Evolutionary conservation across 2,797 vertebrate species (phyloP).

Genomic region (Threskiornis aethiopicus): DNA sequence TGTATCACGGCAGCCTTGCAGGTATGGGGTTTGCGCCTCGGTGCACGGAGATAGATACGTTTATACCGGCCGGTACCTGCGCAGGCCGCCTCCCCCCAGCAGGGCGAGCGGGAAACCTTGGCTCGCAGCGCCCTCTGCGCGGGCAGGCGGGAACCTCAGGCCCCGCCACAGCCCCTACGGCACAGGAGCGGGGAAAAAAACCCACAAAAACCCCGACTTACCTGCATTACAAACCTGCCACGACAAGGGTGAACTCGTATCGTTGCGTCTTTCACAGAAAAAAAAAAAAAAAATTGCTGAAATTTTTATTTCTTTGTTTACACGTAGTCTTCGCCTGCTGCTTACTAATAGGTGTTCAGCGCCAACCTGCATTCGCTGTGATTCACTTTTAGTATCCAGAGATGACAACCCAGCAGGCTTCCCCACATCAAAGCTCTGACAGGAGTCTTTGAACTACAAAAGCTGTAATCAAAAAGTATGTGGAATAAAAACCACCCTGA

Average conservation of each 20-base stretch:
- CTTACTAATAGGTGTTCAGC: background rate
- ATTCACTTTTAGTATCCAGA: background rate
- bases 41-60: rapidly evolving
- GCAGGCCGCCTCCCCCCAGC: background rate
- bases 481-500: background rate
- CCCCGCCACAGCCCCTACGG: rapidly evolving
- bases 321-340: background rate
- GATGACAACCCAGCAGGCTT: background rate
- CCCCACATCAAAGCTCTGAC: background rate
- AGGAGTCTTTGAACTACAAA: slow-evolving; percentile 14
- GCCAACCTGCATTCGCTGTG: background rate
- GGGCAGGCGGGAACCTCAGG: background rate
- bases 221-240: rapidly evolving
- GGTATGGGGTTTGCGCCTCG: rapidly evolving
- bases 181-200: rapidly evolving
- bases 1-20: rapidly evolving
- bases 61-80: too few species aligned
- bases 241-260: rapidly evolving
- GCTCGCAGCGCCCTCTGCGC: background rate
- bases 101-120: background rate
- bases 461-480: background rate
- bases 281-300: background rate
- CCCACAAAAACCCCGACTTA: rapidly evolving
- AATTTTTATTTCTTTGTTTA: background rate
- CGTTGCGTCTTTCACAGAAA: background rate